Evolutionary conservation across 2,797 vertebrate species (phyloP).

Genomic region (Alexandromys oeconomus): DNA sequence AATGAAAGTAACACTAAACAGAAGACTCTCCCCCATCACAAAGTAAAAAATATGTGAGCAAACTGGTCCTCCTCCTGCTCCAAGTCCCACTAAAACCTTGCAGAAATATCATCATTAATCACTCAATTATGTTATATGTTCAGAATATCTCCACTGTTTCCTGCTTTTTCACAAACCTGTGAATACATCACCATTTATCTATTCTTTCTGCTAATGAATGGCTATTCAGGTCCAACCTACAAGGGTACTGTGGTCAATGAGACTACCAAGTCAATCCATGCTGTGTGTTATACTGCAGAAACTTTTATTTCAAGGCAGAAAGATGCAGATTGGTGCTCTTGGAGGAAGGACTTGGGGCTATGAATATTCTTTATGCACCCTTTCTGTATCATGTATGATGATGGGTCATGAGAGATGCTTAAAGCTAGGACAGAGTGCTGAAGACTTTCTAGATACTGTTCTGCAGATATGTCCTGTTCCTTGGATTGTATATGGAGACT

Average conservation of each 20-base stretch:
- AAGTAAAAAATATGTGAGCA: no score
- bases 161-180: background rate
- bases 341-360: background rate
- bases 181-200: background rate
- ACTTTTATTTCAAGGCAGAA: background rate
- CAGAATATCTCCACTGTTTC: fast-evolving
- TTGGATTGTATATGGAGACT: fast-evolving
- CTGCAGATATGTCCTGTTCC: background rate
- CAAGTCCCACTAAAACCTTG: background rate
- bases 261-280: no score
- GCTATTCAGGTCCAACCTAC: background rate
- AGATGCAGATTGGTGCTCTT: background rate
- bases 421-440: background rate
- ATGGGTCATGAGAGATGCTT: background rate
- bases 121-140: fast-evolving
- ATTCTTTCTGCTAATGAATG: background rate
- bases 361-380: background rate
- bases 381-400: background rate
- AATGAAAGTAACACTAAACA: no score
- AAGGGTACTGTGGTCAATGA: background rate
- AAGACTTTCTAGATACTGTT: background rate
- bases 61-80: background rate
- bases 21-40: no score
- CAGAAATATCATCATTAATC: background rate
- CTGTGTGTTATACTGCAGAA: background rate